Percentiles rank a stretch among this genome's conserved stretches.
phyloP scores from a whole-genome alignment of 2,113 vertebrate genomes.

The Tachuris rubrigastra region DNA sequence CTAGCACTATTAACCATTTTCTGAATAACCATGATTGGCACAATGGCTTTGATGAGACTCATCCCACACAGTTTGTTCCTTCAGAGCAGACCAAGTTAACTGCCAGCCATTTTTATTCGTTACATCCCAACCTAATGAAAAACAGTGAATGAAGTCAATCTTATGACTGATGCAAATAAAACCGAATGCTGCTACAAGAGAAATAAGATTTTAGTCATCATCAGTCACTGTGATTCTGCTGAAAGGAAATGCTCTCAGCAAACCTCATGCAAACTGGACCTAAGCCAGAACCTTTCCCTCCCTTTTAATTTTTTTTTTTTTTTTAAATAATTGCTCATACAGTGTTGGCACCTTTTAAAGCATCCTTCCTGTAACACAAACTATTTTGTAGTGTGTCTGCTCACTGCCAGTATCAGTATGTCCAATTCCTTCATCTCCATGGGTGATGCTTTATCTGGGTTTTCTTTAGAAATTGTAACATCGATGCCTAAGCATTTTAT shows the following conservation, averaged over 20 bases:
- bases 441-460: background rate
- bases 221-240: background rate
- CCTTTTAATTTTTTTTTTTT: background rate
- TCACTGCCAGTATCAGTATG: background rate
- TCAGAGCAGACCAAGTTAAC: background rate
- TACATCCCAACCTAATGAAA: constrained; percentile 7
- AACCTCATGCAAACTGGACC: background rate
- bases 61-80: constrained; percentile 23
- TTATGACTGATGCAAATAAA: constrained; percentile 41
- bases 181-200: constrained; percentile 5
- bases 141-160: background rate
- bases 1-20: constrained; percentile 6
- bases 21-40: constrained; percentile 13
- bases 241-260: background rate
- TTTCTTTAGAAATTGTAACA: background rate
- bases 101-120: background rate
- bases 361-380: background rate
- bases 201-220: background rate
- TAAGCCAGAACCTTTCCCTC: background rate
- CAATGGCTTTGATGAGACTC: constrained; percentile 61
- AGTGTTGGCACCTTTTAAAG: background rate
- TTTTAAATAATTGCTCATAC: background rate
- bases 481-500: background rate
- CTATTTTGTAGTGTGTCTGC: background rate
- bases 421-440: background rate